phyloP scores from a whole-genome alignment of 2,888 invertebrate genomes.

The Meiosimyza decipiens region DNA sequence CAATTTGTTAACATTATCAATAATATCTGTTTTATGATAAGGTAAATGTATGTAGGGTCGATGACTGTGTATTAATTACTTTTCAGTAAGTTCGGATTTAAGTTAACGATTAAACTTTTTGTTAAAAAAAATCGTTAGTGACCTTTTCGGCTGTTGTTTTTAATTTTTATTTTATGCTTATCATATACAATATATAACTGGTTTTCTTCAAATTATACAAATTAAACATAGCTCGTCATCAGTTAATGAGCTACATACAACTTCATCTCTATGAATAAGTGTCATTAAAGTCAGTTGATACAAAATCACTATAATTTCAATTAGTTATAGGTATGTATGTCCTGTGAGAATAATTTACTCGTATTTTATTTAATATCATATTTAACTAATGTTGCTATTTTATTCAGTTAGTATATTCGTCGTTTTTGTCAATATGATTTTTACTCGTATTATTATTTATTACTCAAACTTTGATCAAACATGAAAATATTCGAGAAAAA shows the following conservation, averaged over 20 bases:
- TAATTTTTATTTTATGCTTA: not conserved
- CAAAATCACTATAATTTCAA: constrained; percentile 33
- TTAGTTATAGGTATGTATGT: constrained; percentile 26
- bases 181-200: constrained; percentile 8
- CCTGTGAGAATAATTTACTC: constrained; percentile 24
- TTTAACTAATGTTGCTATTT: constrained; percentile 38
- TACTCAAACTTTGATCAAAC: constrained; percentile 21
- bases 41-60: constrained; percentile 35
- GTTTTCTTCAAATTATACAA: not conserved
- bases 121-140: too few species aligned
- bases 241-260: not conserved
- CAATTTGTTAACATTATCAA: constrained; percentile 21
- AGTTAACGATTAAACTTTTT: too few species aligned
- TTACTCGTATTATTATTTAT: constrained; percentile 25
- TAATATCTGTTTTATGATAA: constrained; percentile 19
- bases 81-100: too few species aligned
- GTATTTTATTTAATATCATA: constrained; percentile 25
- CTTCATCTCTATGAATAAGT: not conserved
- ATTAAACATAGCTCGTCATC: constrained; percentile 1
- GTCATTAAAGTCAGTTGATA: constrained; percentile 15
- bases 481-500: constrained; percentile 11
- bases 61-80: not conserved
- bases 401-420: constrained; percentile 33
- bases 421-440: constrained; percentile 21
- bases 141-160: not conserved